Evolutionary conservation across 1,140 invertebrate genomes (phyloP).

Genomic region (Ooceraea biroi): DNA sequence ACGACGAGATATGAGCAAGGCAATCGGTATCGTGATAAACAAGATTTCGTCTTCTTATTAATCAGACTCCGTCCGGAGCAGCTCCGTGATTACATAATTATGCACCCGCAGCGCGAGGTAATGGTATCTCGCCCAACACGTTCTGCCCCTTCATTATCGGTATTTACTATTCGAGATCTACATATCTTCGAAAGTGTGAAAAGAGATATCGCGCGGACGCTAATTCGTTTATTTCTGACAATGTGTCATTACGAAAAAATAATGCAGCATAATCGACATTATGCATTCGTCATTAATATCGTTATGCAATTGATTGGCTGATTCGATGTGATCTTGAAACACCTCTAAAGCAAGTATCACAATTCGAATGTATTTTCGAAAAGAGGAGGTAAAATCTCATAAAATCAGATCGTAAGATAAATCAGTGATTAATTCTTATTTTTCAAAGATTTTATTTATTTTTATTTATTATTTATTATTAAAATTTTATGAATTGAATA

Average conservation of each 20-base stretch:
- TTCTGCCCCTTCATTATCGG: constrained; percentile 37
- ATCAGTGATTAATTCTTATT: no score
- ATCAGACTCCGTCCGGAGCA: constrained; percentile 52
- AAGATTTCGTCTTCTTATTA: constrained; percentile 67
- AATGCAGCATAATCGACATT: neutral
- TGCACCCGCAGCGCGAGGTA: constrained; percentile 53
- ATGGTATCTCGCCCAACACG: constrained; percentile 50
- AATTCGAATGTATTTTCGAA: neutral
- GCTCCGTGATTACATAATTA: constrained; percentile 67
- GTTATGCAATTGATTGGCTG: neutral
- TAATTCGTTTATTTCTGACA: neutral
- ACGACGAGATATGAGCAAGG: neutral
- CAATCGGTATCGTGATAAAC: constrained; percentile 40
- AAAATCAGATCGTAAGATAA: no score
- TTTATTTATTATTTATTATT: no score
- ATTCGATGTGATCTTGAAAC: neutral
- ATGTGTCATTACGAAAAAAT: neutral
- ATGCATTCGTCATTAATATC: neutral
- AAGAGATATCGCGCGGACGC: constrained; percentile 1
- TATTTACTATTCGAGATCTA: constrained; percentile 28
- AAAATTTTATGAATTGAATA: no score
- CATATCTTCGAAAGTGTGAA: neutral
- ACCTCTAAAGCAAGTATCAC: neutral
- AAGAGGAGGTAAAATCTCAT: neutral
- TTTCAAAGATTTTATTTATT: no score